A percentile compares a stretch with the other conserved stretches of the same genome.
Conservation (phyloP, 2,888 invertebrate species). For the Hirtodrosophila histrioides region DNA sequence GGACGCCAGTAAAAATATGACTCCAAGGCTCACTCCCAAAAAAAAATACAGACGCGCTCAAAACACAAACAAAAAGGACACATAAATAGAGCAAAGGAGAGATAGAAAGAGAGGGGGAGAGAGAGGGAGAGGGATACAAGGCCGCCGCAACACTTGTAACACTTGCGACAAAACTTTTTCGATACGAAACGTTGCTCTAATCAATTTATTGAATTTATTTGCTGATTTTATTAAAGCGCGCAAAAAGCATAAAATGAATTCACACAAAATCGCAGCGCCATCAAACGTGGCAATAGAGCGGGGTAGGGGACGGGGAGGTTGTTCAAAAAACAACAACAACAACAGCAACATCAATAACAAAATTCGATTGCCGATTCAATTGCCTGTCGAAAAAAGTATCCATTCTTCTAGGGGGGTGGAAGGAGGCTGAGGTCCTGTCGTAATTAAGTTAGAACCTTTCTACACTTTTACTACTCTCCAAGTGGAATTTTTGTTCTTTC, state of each 20-base stretch:
- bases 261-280: conserved; percentile 25
- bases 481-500: not conserved
- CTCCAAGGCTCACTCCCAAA: conserved; percentile 14
- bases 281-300: not conserved
- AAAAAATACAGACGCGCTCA: conserved; percentile 27
- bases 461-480: conserved; percentile 19
- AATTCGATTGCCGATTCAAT: conserved; percentile 64
- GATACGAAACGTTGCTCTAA: conserved; percentile 41
- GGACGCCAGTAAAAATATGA: conserved; percentile 58
- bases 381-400: conserved; percentile 61
- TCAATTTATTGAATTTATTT: conserved; percentile 77
- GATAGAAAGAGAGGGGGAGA: not conserved
- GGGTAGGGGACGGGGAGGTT: not conserved
- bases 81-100: conserved; percentile 4
- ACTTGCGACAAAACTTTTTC: conserved; percentile 41
- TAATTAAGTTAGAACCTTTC: conserved; percentile 77
- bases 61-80: conserved; percentile 28
- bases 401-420: not conserved
- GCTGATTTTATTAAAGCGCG: conserved; percentile 74
- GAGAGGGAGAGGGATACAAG: not conserved
- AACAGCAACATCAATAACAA: conserved; percentile 11
- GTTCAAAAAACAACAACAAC: not conserved
- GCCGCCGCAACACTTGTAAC: conserved; percentile 64
- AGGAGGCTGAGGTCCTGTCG: conserved; percentile 27
- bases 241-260: conserved; percentile 54